phyloP scores from a whole-genome alignment of 2,888 invertebrate species.

The Eupithecia dodoneata region DNA sequence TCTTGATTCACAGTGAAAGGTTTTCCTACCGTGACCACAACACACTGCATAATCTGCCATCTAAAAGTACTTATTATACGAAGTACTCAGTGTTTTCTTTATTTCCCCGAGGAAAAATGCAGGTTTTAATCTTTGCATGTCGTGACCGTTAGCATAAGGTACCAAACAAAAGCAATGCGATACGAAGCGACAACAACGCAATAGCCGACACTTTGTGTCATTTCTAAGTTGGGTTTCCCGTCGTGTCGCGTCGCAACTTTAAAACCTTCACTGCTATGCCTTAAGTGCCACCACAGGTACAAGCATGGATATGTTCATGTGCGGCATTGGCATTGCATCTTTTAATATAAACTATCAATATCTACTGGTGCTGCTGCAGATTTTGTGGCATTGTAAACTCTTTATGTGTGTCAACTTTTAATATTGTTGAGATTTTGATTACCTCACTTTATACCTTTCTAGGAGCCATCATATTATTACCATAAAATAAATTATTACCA shows the following conservation, averaged over 20 bases:
- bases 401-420: constrained; percentile 7
- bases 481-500: too few species aligned
- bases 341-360: background rate
- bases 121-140: constrained; percentile 30
- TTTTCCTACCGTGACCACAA: constrained; percentile 11
- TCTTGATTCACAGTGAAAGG: background rate
- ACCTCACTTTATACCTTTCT: constrained; percentile 28
- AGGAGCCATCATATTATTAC: constrained; percentile 9
- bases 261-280: background rate
- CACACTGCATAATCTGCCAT: constrained; percentile 6
- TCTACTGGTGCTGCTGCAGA: background rate
- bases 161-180: background rate
- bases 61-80: constrained; percentile 6
- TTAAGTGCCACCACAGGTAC: background rate
- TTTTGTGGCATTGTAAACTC: background rate
- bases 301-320: background rate
- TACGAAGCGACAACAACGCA: constrained; percentile 8
- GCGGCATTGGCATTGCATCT: background rate
- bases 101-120: constrained; percentile 26
- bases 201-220: background rate
- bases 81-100: constrained; percentile 12
- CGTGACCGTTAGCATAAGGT: constrained; percentile 29
- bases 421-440: constrained; percentile 32
- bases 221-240: background rate
- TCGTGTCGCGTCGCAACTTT: background rate